Conservation (phyloP, 2,888 invertebrate species). For the Sussaba pulchella region DNA sequence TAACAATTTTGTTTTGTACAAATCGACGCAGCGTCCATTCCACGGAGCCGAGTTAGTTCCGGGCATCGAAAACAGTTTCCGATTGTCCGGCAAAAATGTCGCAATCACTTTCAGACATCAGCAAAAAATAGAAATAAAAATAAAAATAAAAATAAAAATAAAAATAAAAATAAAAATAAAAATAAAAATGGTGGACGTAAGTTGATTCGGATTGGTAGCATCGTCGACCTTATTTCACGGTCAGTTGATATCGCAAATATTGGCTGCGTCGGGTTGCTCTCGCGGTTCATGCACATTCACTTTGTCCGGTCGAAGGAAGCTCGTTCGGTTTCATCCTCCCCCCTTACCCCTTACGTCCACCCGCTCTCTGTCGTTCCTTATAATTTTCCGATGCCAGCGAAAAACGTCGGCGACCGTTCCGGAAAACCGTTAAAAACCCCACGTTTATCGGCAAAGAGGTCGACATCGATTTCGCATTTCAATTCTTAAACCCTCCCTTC, state of each 20-base stretch:
- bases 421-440: slow-evolving; percentile 43
- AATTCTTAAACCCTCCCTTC: slow-evolving; percentile 48
- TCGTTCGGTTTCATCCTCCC: not conserved
- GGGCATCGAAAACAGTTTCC: too few relatives aligned
- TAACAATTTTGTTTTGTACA: too few relatives aligned
- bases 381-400: slow-evolving; percentile 61
- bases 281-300: slow-evolving; percentile 57
- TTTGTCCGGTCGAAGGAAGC: slow-evolving; percentile 20
- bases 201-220: not conserved
- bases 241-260: slow-evolving; percentile 60
- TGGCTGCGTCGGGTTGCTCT: slow-evolving; percentile 25
- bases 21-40: too few relatives aligned
- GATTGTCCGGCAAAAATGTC: too few relatives aligned
- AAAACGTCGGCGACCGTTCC: slow-evolving; percentile 38
- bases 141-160: too few relatives aligned
- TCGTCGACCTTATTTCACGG: slow-evolving; percentile 64
- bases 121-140: too few relatives aligned
- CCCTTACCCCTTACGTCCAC: too few relatives aligned
- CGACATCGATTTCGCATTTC: slow-evolving; percentile 66
- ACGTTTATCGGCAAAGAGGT: slow-evolving; percentile 44
- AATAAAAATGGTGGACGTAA: too few relatives aligned
- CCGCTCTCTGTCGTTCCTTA: slow-evolving; percentile 29
- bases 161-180: too few relatives aligned
- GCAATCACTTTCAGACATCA: too few relatives aligned
- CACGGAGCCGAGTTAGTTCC: too few relatives aligned